These are phyloP conservation scores for Ischnus inquisitorius DNA, from an alignment of 2,888 invertebrate genomes.

Conservation along the genomic window DNA sequence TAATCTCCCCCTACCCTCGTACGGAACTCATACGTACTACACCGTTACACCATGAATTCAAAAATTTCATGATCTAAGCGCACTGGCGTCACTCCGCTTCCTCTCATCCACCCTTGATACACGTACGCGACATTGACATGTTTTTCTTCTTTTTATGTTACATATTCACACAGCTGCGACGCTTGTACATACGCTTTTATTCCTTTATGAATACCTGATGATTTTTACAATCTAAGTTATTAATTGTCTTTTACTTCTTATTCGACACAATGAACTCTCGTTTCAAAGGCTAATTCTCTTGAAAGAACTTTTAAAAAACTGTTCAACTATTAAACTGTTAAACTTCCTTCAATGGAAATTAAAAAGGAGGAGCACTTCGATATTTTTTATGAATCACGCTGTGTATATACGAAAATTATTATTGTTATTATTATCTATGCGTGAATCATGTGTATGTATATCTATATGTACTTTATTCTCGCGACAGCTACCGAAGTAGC, in stretches of 20 bases:
- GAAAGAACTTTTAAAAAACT: too few species aligned
- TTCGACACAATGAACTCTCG: too few species aligned
- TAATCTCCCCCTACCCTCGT: constrained; percentile 20
- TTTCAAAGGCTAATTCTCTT: too few species aligned
- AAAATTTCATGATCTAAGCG: constrained; percentile 31
- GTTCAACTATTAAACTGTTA: too few species aligned
- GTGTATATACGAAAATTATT: too few species aligned
- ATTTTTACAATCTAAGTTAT: too few species aligned
- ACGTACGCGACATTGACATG: constrained; percentile 56
- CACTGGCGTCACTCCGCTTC: constrained; percentile 54
- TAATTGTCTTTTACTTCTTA: too few species aligned
- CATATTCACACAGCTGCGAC: constrained; percentile 2
- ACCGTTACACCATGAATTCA: constrained; percentile 28
- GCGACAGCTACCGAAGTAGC: background rate
- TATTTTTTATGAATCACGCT: too few species aligned
- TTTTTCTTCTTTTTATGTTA: constrained; percentile 40
- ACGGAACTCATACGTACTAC: constrained; percentile 46
- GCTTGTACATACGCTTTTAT: background rate
- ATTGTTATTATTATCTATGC: background rate
- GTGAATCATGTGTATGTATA: background rate
- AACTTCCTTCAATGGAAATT: too few species aligned
- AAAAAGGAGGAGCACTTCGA: too few species aligned
- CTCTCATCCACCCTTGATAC: constrained; percentile 40
- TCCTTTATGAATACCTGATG: background rate
- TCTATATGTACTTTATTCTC: background rate